Base-by-base conservation (phyloP, 2,888 invertebrate species). In the Lepeophtheirus nordmannii region DNA sequence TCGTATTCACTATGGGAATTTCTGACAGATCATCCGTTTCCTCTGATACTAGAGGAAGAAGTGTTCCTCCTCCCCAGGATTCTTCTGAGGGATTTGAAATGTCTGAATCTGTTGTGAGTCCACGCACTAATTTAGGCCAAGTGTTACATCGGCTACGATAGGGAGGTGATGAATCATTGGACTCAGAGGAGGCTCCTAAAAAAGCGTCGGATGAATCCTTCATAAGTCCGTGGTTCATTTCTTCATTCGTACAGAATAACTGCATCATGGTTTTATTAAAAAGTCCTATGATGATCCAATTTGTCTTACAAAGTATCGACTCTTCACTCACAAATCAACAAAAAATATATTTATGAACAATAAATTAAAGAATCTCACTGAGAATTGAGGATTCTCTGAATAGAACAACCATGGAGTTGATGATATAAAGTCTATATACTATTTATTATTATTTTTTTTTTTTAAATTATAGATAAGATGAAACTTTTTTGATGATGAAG, bases 91-190 rank as follows among this genome's bases (percentile, higher is more conserved):
- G 38, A 38, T 37, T 17, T 23, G 30, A 17, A 17, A 17, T 60
- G 14, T 30, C 30, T 11, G 17, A 23, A 12, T 37, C 14, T 60
- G 38, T 30, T 22, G 20, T 60, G 60, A 37, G 37, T 37, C 60
- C 60, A 17, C 37, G 38, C 20, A 38, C 23, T 14, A 14, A 60
- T 10, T 37, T 22, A 23, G 70, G 70, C 70, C 70, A 70, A 56
- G 70, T 70, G 67, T 70, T 70, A 58, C 69, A 69, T 14, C 70
- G 68, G 1, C 68, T 67, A 30, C 70, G 64, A 22, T 37, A 60
- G 30, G 60, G 60, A 46, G 53, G 53, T n/a, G 53, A 46, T 46
- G 53, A 14, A 46, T 46, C 53, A 46, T n/a, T 46, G 5, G 53
- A 46, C n/a, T 46, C 53, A 17, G 2, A 5, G 53, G 53, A 46